Percentiles rank a stretch among this genome's conserved stretches.
phyloP scores from a whole-genome alignment of 2,888 invertebrate species.

The Listrodromus nycthemerus region DNA sequence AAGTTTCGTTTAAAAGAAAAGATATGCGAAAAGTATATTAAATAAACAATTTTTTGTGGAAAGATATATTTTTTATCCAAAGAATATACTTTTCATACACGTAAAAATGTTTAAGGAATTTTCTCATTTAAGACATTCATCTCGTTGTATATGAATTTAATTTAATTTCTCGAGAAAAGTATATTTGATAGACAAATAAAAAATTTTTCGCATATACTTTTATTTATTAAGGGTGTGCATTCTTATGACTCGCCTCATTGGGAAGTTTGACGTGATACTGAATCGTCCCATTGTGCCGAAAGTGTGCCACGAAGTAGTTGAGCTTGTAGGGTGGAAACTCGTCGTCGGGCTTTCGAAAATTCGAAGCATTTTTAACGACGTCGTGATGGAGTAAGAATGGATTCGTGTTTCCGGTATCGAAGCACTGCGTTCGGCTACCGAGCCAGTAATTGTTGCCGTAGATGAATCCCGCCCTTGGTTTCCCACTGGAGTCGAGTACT shows the following conservation, averaged over 20 bases:
- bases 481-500: conserved; percentile 87
- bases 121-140: too few species aligned
- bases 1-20: too few species aligned
- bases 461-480: conserved; percentile 86
- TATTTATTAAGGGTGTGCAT: not conserved
- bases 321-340: conserved; percentile 84
- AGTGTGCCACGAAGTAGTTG: conserved; percentile 82
- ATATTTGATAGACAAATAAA: not conserved
- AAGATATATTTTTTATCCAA: too few species aligned
- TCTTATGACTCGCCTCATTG: conserved; percentile 81
- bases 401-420: conserved; percentile 80
- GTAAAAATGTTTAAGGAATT: too few species aligned
- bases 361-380: conserved; percentile 75
- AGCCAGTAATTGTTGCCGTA: conserved; percentile 88
- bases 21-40: too few species aligned
- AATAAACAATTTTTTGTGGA: too few species aligned
- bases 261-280: conserved; percentile 83
- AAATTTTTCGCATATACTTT: not conserved
- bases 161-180: too few species aligned
- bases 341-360: conserved; percentile 74
- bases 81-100: too few species aligned
- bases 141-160: too few species aligned
- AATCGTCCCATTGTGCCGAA: conserved; percentile 84
- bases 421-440: conserved; percentile 86
- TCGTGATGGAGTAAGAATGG: conserved; percentile 76